Evolutionary conservation across 2,888 invertebrate genomes (phyloP).

Genomic region (Zaprionus obscuricornis): DNA sequence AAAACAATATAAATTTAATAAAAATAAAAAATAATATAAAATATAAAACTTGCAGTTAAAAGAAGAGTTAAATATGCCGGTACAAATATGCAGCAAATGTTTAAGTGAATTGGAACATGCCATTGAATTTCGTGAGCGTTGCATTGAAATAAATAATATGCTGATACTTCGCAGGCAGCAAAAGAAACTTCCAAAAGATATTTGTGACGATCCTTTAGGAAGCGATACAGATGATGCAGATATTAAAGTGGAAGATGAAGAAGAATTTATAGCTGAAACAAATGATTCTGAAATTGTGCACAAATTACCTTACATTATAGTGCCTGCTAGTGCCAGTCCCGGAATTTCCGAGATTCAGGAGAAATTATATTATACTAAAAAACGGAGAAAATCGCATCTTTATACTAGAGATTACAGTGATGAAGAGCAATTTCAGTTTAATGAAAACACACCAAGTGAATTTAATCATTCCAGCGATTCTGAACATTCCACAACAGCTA

Average conservation of each 20-base stretch:
- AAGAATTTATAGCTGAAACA: no score
- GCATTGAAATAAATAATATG: constrained; percentile 17
- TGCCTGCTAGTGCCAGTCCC: no score
- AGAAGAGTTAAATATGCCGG: constrained; percentile 15
- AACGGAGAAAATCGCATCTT: no score
- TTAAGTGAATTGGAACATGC: constrained; percentile 24
- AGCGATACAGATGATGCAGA: background rate
- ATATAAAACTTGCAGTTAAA: constrained; percentile 24
- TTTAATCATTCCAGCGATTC: background rate
- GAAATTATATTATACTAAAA: no score
- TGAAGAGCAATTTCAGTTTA: background rate
- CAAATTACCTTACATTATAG: no score
- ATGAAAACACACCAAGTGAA: background rate
- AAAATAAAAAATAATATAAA: background rate
- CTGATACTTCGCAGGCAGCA: background rate
- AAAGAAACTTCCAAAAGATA: no score
- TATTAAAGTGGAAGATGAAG: background rate
- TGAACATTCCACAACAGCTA: background rate
- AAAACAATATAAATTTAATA: background rate
- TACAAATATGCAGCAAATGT: constrained; percentile 34
- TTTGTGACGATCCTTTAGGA: background rate
- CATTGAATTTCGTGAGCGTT: constrained; percentile 33
- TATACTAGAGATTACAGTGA: no score
- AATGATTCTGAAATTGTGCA: no score
- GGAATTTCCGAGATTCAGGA: no score